Conservation (phyloP, 2,797 vertebrate genomes). For the Lagodon rhomboides region DNA sequence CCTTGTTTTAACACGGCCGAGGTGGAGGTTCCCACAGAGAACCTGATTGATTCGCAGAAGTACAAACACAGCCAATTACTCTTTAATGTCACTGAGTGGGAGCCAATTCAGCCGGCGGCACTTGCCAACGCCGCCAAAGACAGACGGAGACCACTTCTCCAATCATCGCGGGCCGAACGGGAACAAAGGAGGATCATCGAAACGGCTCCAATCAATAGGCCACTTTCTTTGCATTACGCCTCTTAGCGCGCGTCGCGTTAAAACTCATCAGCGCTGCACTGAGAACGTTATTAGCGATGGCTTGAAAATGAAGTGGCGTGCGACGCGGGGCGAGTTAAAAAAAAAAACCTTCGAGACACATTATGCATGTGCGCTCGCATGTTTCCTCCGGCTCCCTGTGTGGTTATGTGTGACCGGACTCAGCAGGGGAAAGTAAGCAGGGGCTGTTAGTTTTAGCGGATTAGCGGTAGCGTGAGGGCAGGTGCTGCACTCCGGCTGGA, state of each 20-base stretch:
- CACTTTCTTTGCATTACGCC: slow-evolving; percentile 36
- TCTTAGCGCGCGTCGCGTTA: slow-evolving; percentile 21
- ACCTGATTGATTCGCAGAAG: slow-evolving; percentile 68
- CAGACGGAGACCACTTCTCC: slow-evolving; percentile 18
- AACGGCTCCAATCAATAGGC: slow-evolving; percentile 66
- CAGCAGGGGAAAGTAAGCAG: slow-evolving; percentile 43
- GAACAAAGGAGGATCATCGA: slow-evolving; percentile 63
- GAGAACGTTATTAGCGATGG: slow-evolving; percentile 27
- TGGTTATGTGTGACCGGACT: slow-evolving; percentile 45
- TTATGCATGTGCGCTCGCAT: slow-evolving; percentile 9
- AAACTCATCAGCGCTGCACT: not conserved
- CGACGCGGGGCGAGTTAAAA: slow-evolving; percentile 10
- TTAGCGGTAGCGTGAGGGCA: slow-evolving; percentile 57
- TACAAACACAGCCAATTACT: slow-evolving; percentile 79
- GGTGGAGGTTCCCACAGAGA: slow-evolving; percentile 58
- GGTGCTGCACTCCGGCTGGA: slow-evolving; percentile 62
- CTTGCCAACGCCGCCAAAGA: slow-evolving; percentile 33
- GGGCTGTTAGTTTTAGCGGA: slow-evolving; percentile 63
- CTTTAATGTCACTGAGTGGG: slow-evolving; percentile 71
- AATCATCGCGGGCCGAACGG: slow-evolving; percentile 44
- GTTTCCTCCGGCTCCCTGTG: slow-evolving; percentile 32
- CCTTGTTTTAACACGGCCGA: slow-evolving; percentile 54
- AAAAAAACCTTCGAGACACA: not conserved
- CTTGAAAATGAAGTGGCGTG: slow-evolving; percentile 2
- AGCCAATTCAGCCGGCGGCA: slow-evolving; percentile 59